A percentile compares a stretch with the other conserved stretches of the same genome.
phyloP scores from a whole-genome alignment of 2,113 vertebrate genomes.

The Podilymbus podiceps region DNA sequence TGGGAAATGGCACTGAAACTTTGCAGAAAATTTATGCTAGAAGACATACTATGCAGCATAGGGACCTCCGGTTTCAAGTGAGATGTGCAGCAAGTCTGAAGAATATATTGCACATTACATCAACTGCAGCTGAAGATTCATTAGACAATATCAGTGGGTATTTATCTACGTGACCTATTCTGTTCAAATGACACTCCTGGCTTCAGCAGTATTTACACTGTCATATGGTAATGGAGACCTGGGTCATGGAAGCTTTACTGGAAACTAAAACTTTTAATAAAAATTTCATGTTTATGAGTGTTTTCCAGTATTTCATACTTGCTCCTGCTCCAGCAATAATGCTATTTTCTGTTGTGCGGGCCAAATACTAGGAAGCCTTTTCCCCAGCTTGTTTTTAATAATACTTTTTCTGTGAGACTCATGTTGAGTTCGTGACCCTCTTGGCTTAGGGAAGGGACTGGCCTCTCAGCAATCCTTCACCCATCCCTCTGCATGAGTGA shows the following conservation, averaged over 20 bases:
- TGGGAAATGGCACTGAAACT: background rate
- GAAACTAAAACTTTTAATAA: slow-evolving; percentile 1
- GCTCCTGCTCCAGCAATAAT: background rate
- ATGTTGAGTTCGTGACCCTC: background rate
- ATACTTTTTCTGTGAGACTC: background rate
- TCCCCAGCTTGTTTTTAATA: background rate
- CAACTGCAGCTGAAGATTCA: background rate
- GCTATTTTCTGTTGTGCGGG: background rate
- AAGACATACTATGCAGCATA: background rate
- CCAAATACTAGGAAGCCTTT: background rate
- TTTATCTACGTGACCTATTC: background rate
- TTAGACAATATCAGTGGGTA: background rate
- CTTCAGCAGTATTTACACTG: background rate
- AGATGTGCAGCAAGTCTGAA: background rate
- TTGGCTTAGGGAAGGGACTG: background rate
- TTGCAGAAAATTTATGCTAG: background rate
- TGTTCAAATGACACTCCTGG: background rate
- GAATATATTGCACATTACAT: background rate
- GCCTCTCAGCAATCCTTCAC: background rate
- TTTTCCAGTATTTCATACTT: slow-evolving; percentile 11
- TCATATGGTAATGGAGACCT: background rate
- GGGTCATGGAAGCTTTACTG: background rate
- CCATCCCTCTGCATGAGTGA: background rate
- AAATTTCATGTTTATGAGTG: background rate
- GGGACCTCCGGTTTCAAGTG: background rate